phyloP scores from a whole-genome alignment of 2,888 invertebrate genomes.

The Callosobruchus maculatus region DNA sequence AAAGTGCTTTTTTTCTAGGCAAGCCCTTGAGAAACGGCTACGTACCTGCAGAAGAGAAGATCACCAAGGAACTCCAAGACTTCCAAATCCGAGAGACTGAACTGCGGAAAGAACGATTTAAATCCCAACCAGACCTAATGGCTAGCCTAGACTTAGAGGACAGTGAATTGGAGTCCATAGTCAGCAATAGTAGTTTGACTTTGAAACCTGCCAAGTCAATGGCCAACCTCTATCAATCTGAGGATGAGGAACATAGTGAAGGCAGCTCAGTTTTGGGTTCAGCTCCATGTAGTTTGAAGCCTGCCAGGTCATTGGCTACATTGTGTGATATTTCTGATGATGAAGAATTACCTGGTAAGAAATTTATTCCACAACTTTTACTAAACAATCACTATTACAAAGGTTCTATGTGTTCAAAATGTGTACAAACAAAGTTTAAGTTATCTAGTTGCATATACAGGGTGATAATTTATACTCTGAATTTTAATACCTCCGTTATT shows the following conservation, averaged over 20 bases:
- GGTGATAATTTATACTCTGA: too few relatives aligned
- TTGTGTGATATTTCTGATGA: conserved; percentile 64
- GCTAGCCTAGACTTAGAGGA: conserved; percentile 59
- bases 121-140: conserved; percentile 60
- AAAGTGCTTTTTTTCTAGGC: conserved; percentile 28
- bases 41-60: conserved; percentile 84
- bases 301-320: conserved; percentile 66
- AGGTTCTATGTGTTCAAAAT: too few relatives aligned
- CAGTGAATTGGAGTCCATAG: conserved; percentile 30
- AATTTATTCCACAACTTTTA: not conserved
- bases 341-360: conserved; percentile 52
- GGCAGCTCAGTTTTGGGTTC: conserved; percentile 8
- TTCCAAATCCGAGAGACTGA: conserved; percentile 62
- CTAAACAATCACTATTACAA: too few relatives aligned
- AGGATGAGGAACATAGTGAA: conserved; percentile 10
- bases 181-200: conserved; percentile 10
- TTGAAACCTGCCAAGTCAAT: conserved; percentile 30
- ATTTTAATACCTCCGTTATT: too few relatives aligned
- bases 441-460: too few relatives aligned
- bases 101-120: conserved; percentile 62
- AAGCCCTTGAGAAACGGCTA: conserved; percentile 71
- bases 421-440: too few relatives aligned
- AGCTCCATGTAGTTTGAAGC: conserved; percentile 51
- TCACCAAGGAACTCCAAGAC: conserved; percentile 70
- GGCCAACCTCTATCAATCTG: conserved; percentile 25